A percentile compares a stretch with the other conserved stretches of the same genome.
Evolutionary conservation across 2,113 vertebrate species (phyloP).

Genomic region (Amazona vittata): DNA sequence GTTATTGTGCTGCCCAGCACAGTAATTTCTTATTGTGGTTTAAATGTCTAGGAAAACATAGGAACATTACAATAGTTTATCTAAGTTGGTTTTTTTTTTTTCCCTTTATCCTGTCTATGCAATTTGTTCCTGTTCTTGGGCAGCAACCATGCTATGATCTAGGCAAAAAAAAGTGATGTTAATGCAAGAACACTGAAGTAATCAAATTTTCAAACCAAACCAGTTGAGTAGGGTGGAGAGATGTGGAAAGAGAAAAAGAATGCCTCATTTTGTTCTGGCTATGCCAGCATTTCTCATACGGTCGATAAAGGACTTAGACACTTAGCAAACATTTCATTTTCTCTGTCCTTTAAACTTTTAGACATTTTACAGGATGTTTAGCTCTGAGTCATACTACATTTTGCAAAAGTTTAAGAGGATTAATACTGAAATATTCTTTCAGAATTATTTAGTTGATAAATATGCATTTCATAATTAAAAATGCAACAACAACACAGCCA

Average conservation of each 20-base stretch:
- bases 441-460: conserved; percentile 8
- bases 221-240: neutral
- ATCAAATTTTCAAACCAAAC: conserved; percentile 28
- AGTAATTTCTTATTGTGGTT: neutral
- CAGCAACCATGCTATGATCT: neutral
- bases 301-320: neutral
- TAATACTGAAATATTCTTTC: neutral
- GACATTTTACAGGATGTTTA: neutral
- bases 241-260: conserved; percentile 4
- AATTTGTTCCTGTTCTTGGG: conserved; percentile 10
- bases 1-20: neutral
- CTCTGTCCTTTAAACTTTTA: neutral
- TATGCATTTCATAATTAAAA: conserved; percentile 16
- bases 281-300: neutral
- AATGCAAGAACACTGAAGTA: neutral
- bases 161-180: neutral
- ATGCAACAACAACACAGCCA: neutral
- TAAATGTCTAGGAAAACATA: neutral
- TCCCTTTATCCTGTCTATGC: neutral
- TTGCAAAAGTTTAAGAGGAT: neutral
- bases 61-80: neutral
- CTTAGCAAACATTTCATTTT: conserved; percentile 25
- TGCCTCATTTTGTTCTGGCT: neutral
- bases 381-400: neutral
- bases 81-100: neutral